Base-by-base conservation (phyloP, 1,140 invertebrate genomes). In the Agrypnia vestita region DNA sequence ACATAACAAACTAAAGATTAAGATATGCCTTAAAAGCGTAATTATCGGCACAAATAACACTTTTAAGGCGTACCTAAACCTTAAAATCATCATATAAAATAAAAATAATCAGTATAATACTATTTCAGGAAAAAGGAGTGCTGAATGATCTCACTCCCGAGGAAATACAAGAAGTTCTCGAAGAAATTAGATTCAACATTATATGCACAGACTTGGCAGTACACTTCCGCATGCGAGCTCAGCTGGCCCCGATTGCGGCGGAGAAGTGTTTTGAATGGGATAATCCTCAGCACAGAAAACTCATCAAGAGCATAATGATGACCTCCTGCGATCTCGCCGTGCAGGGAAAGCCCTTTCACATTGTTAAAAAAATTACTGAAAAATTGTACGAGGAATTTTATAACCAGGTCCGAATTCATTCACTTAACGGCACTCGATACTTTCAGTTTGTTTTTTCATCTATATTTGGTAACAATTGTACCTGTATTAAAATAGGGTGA, bases 301-400 rank as follows among this genome's bases (percentile, higher is more conserved):
- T 91, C 56, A 82, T 91, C 13, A 91, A 91, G 87, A 87, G 89
- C 6, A 89, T 92, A 9, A 85, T 91, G 77, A 92, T 92, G 91
- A 92, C 91, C 6, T 88, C 87, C 4, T 90, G 89, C 75, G 91
- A 92, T 84, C 84, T 92, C 55, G 91, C 91, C 0, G 90, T 89
- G 4, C 87, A 86, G 46, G 90, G 88, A 77, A 92, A 92, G 79
- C 91, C 91, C 0, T 91, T 91, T 76, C 84, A 86, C 9, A 85
- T 91, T 1, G 86, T 90, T 0, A 91, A 91, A 78, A 84, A 82
- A 13, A 88, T 91, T 10, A 88, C 90, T 3, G 87, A 90, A 74
- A 83, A 85, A 46, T 85, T 92, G 9, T 91, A 91, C 72, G 86
- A 90, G 84, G 90, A 90, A 78, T 90, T 90, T 83, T 90, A 90